Evolutionary conservation across 2,888 invertebrate species (phyloP), one percentile per base, ranked within the genome.

Genomic region (Oscheius myriophilus): DNA sequence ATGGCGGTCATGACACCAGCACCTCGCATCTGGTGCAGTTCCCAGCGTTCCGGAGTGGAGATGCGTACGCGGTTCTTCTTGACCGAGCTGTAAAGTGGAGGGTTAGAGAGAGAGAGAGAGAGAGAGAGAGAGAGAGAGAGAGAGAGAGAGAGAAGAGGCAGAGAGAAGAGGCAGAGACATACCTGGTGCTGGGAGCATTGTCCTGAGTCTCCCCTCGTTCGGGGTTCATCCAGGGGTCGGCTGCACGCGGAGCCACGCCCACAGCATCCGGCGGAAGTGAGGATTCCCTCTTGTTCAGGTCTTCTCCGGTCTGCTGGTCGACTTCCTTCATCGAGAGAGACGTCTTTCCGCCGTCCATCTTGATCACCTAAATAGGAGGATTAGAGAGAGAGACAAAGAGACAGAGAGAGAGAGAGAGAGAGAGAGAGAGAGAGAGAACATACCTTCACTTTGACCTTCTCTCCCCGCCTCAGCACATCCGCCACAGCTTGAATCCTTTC

Each of bases 1-100:
- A 93, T 93, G 85, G 93, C 92, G 86, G 81, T 68, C 33, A 86
- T 78, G 0, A 84, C 86, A 41, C 92, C 93, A 0, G 95, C 95
- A 11, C 94, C 92, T 80, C 93, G 91, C 95, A 96, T 91, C 89
- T 96, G 96, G 86, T 96, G 95, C 75, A 96, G 92, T 89, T 97
- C 97, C 96, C 96, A 97, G 62, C 89, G 87, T 87, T 98, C 97
- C 0, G 96, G 97, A 57, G 96, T 96, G 0, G 96, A 95, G 72
- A 97, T 92, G 72, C 95, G 90, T 42, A 95, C 81, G 1, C 81
- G 75, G 11, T 78, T 78, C 57, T 76, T 78, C 62, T 76, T 78
- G 18, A 67, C 67, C 23, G 51, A 25, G 54, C 67, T 66, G 54
- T 1, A 42, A 25, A 18, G 61, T 42, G 16, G 7, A 9, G 33